Evolutionary conservation across 2,888 invertebrate species (phyloP).

Genomic region (Margaritifera margaritifera): DNA sequence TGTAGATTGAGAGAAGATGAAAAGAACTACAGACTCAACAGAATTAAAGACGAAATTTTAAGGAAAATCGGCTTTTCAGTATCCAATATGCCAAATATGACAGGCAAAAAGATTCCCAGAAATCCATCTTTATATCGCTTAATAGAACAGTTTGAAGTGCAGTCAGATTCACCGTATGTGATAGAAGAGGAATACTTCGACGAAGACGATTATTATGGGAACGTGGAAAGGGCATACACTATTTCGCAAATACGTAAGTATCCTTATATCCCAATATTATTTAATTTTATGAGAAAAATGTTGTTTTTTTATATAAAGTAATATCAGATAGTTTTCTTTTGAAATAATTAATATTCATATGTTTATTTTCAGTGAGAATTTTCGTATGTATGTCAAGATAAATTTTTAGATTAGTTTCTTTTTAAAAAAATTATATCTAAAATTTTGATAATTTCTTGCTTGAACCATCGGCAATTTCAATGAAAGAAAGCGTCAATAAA

Average conservation of each 20-base stretch:
- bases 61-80: slow-evolving; percentile 44
- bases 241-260: slow-evolving; percentile 45
- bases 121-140: slow-evolving; percentile 49
- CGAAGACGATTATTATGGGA: slow-evolving; percentile 44
- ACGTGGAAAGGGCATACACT: slow-evolving; percentile 46
- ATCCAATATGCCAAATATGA: slow-evolving; percentile 52
- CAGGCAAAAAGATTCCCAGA: slow-evolving; percentile 49
- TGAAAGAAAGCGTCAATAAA: too few relatives aligned
- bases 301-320: too few relatives aligned
- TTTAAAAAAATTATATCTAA: too few relatives aligned
- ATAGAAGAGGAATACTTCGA: slow-evolving; percentile 21
- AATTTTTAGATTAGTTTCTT: too few relatives aligned
- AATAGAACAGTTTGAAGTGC: slow-evolving; percentile 49
- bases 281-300: too few relatives aligned
- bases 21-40: slow-evolving; percentile 32
- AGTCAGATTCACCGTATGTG: slow-evolving; percentile 45
- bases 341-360: too few relatives aligned
- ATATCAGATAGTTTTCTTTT: too few relatives aligned
- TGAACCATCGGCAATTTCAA: too few relatives aligned
- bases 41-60: slow-evolving; percentile 45
- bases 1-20: slow-evolving; percentile 43
- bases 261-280: not conserved
- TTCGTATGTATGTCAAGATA: too few relatives aligned
- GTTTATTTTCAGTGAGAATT: too few relatives aligned
- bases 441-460: too few relatives aligned